phyloP scores from a whole-genome alignment of 2,888 invertebrate genomes.

The Artemia sinica region DNA sequence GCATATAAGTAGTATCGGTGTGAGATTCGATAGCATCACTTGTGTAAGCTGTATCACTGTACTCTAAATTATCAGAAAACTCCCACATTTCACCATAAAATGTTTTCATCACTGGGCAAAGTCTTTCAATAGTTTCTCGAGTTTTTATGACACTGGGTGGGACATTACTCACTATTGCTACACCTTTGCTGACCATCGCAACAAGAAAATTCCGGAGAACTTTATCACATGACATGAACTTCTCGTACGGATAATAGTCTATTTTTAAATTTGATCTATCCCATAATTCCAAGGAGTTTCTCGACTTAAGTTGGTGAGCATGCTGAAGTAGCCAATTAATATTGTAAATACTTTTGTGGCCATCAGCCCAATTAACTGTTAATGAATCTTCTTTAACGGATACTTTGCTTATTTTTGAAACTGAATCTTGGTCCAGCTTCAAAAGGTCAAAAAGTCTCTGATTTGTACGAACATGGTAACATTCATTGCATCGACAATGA shows the following conservation, averaged over 20 bases:
- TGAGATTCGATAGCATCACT: slow-evolving; percentile 48
- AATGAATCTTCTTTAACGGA: slow-evolving; percentile 32
- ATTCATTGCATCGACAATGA: slow-evolving; percentile 43
- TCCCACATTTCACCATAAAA: slow-evolving; percentile 57
- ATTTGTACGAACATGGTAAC: slow-evolving; percentile 41
- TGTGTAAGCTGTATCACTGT: slow-evolving; percentile 56
- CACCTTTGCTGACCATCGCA: slow-evolving; percentile 24
- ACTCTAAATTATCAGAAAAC: slow-evolving; percentile 41
- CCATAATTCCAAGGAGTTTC: slow-evolving; percentile 6
- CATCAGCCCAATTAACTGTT: slow-evolving; percentile 34
- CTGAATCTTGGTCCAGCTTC: slow-evolving; percentile 33
- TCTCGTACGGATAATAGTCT: background rate
- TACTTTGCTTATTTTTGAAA: slow-evolving; percentile 20
- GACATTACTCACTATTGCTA: slow-evolving; percentile 33
- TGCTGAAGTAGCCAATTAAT: slow-evolving; percentile 36
- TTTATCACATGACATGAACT: background rate
- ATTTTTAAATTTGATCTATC: background rate
- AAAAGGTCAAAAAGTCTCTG: slow-evolving; percentile 43
- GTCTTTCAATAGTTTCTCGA: slow-evolving; percentile 36
- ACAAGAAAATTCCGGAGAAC: slow-evolving; percentile 18
- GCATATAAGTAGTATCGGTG: slow-evolving; percentile 60
- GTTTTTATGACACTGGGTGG: slow-evolving; percentile 38
- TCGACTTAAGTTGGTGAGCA: slow-evolving; percentile 13
- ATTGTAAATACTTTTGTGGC: slow-evolving; percentile 39
- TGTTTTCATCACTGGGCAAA: slow-evolving; percentile 48